phyloP scores from a whole-genome alignment of 2,888 invertebrate species.

The Lysandra coridon region DNA sequence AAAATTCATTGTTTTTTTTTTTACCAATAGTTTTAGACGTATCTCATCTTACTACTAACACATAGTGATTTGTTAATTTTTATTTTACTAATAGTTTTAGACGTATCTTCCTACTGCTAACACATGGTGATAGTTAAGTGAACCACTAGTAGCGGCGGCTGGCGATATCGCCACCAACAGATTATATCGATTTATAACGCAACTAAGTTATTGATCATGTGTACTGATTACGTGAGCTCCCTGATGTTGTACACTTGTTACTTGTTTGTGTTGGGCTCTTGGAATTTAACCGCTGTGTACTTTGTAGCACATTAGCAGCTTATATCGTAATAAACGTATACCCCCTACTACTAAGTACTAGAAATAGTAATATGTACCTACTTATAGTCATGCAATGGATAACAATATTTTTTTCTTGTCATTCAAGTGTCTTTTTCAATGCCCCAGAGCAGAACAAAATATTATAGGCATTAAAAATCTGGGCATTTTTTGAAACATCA shows the following conservation, averaged over 20 bases:
- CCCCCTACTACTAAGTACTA: no score
- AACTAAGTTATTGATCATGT: constrained; percentile 42
- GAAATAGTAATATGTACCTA: no score
- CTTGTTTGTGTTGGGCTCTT: constrained; percentile 26
- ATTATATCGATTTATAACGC: constrained; percentile 54
- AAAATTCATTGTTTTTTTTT: background rate
- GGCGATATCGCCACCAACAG: constrained; percentile 24
- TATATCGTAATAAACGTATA: no score
- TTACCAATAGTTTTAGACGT: background rate
- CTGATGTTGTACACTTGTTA: constrained; percentile 21
- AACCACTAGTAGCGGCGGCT: constrained; percentile 22
- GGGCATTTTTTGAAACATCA: no score
- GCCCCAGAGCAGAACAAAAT: no score
- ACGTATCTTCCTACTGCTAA: background rate
- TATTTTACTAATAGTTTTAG: background rate
- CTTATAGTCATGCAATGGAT: no score
- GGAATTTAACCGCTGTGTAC: background rate
- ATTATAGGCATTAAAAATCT: no score
- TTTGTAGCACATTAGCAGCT: background rate
- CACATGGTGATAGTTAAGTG: constrained; percentile 44
- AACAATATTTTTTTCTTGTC: no score
- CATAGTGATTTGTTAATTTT: constrained; percentile 43
- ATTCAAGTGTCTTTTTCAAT: no score
- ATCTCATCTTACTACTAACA: background rate
- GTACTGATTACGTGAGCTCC: constrained; percentile 48